Base-by-base conservation (phyloP, 1,140 invertebrate species). In the Pseudoatta argentina region DNA sequence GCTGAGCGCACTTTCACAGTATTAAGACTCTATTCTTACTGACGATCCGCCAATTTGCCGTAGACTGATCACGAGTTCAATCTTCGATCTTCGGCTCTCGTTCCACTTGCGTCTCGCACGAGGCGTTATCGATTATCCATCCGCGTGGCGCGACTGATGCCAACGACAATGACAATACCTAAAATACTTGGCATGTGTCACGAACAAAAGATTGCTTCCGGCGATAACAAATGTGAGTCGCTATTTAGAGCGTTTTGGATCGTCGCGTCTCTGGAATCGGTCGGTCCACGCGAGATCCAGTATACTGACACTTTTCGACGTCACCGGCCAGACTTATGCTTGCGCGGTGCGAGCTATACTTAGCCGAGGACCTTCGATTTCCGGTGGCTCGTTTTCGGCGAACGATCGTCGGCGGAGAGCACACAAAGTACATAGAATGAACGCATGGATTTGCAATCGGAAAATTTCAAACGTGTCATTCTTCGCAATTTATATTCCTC, bases 291-390 rank as follows among this genome's bases (percentile, higher is more conserved):
- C 83, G 85, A 66, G 87, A 87, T 85, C 86, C 76, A 78, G 78
- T 86, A 72, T 88, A 92, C 91, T 91, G 91, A 92, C 88, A 91
- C 87, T 88, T 87, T 69, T 55, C 72, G 89, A 89, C 88, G 88
- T 90, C 88, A 89, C 67, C 69, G 66, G 61, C 61, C 82, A 86
- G 88, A 89, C 89, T 89, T 86, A 91, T 69, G 87, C 64, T 87
- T 71, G 82, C 86, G 57, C 87, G 75, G 73, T 59, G 82, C 59
- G 87, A 24, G 63, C 90, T 92, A 92, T 86, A 92, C 88, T 92
- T 92, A 92, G 91, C 83, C 77, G 59, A 30, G 55, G 86, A 89
- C 86, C 91, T 91, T 91, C 89, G 91, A 91, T 91, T 89, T 92
- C 91, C 91, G 91, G 81, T 78, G 86, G 83, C 83, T 88, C 86